Evolutionary conservation across 2,888 invertebrate genomes (phyloP).

Genomic region (Reticulitermes lucifugus): DNA sequence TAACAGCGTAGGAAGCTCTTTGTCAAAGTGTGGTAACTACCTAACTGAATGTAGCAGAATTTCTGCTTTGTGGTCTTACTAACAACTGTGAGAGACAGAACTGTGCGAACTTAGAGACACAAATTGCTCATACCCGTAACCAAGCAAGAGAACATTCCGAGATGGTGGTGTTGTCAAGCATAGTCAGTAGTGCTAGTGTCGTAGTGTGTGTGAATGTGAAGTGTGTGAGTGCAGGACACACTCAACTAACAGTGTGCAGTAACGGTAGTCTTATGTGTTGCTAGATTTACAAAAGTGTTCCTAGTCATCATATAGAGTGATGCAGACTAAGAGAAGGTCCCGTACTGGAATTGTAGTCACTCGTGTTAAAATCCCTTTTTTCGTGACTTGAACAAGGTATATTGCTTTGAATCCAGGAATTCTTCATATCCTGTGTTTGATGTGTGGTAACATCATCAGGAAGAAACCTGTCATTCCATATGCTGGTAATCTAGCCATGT

Average conservation of each 20-base stretch:
- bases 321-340: constrained; percentile 21
- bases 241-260: constrained; percentile 6
- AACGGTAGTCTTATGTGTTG: constrained; percentile 22
- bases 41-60: constrained; percentile 29
- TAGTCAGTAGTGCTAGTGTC: not conserved
- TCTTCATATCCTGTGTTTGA: too few species aligned
- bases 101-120: constrained; percentile 10
- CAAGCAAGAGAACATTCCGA: constrained; percentile 20
- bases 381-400: too few species aligned
- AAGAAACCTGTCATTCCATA: too few species aligned
- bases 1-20: constrained; percentile 36
- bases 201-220: constrained; percentile 23
- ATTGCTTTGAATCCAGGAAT: too few species aligned
- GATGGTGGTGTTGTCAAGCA: constrained; percentile 22
- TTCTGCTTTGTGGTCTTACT: not conserved
- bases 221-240: constrained; percentile 11
- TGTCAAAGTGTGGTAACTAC: constrained; percentile 43
- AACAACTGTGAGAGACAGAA: not conserved
- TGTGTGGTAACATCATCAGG: too few species aligned
- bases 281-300: not conserved
- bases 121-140: not conserved
- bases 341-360: not conserved
- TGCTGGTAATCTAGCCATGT: too few species aligned
- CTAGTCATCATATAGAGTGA: constrained; percentile 2
- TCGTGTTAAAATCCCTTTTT: too few species aligned